Evolutionary conservation across 2,888 invertebrate species (phyloP).

Genomic region (Hirtodrosophila cameraria): DNA sequence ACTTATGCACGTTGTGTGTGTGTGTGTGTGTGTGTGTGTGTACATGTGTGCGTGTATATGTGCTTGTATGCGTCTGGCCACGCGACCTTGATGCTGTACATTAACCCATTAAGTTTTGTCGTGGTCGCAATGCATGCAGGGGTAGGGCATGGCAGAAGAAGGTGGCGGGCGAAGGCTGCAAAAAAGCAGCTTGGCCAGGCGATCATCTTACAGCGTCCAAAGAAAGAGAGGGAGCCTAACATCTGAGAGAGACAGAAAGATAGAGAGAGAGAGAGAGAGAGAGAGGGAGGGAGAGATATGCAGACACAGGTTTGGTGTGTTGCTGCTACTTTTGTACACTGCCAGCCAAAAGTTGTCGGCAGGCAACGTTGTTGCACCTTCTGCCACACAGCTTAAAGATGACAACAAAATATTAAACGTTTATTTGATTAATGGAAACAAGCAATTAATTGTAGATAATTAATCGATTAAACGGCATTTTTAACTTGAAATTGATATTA

Average conservation of each 20-base stretch:
- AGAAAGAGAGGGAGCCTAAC: too few relatives aligned
- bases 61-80: conserved; percentile 46
- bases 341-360: conserved; percentile 33
- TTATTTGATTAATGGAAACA: too few relatives aligned
- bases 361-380: not conserved
- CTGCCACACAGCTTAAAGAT: too few relatives aligned
- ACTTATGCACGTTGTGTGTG: conserved; percentile 7
- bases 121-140: conserved; percentile 49
- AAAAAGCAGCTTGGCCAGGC: conserved; percentile 33
- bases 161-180: conserved; percentile 1
- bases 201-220: conserved; percentile 58
- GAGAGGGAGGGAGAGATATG: not conserved
- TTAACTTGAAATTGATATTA: too few relatives aligned
- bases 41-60: conserved; percentile 20
- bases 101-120: conserved; percentile 74
- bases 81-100: conserved; percentile 75
- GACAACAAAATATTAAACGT: too few relatives aligned
- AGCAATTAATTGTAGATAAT: too few relatives aligned
- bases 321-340: conserved; percentile 33
- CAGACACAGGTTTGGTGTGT: conserved; percentile 43
- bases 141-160: conserved; percentile 12
- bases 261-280: not conserved
- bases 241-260: not conserved
- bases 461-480: too few relatives aligned
- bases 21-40: conserved; percentile 5